These are phyloP conservation scores for Salpingus planirostris DNA, from an alignment of 2,888 invertebrate genomes.

Conservation along the genomic window DNA sequence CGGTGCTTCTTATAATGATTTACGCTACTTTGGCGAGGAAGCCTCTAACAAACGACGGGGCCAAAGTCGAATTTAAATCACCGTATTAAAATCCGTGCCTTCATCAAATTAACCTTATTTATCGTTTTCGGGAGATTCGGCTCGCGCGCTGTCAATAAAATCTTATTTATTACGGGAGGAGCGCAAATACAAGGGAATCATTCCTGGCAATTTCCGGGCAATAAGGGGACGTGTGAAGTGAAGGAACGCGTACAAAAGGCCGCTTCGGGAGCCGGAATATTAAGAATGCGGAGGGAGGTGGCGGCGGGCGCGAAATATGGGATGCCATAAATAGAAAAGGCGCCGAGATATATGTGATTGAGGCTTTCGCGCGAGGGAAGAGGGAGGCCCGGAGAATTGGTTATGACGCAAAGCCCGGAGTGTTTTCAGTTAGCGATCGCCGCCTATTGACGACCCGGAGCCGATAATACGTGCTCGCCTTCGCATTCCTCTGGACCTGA, in stretches of 20 bases:
- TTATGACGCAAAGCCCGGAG: conserved; percentile 30
- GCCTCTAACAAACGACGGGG: conserved; percentile 9
- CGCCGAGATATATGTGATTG: conserved; percentile 34
- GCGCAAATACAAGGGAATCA: conserved; percentile 24
- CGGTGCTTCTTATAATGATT: conserved; percentile 15
- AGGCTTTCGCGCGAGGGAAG: conserved; percentile 28
- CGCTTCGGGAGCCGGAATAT: conserved; percentile 27
- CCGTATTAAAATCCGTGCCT: conserved; percentile 23
- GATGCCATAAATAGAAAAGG: conserved; percentile 35
- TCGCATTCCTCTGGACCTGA: conserved; percentile 32
- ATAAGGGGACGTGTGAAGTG: conserved; percentile 28
- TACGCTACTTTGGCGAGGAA: conserved; percentile 9
- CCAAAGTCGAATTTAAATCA: conserved; percentile 19
- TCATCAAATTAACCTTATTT: conserved; percentile 24
- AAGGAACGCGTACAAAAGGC: conserved; percentile 26
- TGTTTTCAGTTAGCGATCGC: conserved; percentile 33
- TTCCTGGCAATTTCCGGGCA: conserved; percentile 28
- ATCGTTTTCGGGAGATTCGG: conserved; percentile 16
- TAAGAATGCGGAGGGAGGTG: conserved; percentile 29
- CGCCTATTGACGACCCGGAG: conserved; percentile 29
- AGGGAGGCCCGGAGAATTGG: conserved; percentile 25
- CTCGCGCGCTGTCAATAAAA: conserved; percentile 18
- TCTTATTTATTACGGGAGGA: conserved; percentile 18
- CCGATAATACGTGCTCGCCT: conserved; percentile 33
- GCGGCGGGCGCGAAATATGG: conserved; percentile 18